Evolutionary conservation across 1,140 invertebrate species (phyloP).

Genomic region (Papilio polytes): DNA sequence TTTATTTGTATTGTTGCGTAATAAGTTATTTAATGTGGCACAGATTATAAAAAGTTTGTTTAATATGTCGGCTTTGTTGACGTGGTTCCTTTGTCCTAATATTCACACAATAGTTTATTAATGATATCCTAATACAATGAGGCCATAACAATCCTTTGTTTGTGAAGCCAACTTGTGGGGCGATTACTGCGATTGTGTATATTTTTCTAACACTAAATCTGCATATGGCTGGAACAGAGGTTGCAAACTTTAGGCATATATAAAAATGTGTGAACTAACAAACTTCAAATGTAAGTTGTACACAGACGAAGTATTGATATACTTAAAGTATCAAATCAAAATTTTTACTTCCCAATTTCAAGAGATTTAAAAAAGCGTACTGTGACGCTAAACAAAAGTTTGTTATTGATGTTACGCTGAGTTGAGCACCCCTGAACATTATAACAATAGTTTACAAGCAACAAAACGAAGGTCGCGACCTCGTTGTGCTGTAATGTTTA

Average conservation of each 20-base stretch:
- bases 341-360: no score
- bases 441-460: slow-evolving; percentile 18
- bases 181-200: slow-evolving; percentile 27
- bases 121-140: slow-evolving; percentile 14
- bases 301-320: no score
- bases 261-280: not conserved
- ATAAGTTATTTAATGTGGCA: not conserved
- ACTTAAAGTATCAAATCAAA: no score
- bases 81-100: slow-evolving; percentile 7
- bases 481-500: slow-evolving; percentile 11
- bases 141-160: slow-evolving; percentile 26
- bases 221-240: not conserved
- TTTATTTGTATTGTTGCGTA: not conserved
- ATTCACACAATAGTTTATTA: slow-evolving; percentile 20
- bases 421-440: not conserved
- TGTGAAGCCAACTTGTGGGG: slow-evolving; percentile 24
- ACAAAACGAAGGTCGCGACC: slow-evolving; percentile 33
- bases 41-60: not conserved
- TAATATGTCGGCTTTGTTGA: not conserved
- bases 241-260: not conserved
- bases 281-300: no score
- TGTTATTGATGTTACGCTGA: not conserved
- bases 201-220: slow-evolving; percentile 27
- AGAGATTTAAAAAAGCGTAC: no score
- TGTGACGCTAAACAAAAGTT: not conserved